Evolutionary conservation across 2,113 vertebrate genomes (phyloP).

Genomic region (Myiopsitta monachus): DNA sequence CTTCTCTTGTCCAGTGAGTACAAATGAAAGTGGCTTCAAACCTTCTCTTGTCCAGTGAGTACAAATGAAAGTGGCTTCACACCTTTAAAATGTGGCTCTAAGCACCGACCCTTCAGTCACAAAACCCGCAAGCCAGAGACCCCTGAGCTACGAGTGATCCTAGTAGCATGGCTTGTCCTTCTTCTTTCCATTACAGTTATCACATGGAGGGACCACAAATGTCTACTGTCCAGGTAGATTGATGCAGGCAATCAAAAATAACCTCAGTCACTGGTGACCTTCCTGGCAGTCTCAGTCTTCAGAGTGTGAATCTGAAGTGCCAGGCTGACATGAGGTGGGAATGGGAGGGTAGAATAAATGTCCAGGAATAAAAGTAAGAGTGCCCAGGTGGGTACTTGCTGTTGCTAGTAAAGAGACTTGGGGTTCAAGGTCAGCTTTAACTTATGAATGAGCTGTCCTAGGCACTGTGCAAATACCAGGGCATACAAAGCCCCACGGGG

Average conservation of each 20-base stretch:
- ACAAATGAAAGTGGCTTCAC: neutral
- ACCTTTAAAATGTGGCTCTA: neutral
- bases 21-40: neutral
- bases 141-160: neutral
- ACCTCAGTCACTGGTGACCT: neutral
- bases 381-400: neutral
- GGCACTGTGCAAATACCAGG: neutral
- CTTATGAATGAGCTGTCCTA: neutral
- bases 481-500: neutral
- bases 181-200: neutral
- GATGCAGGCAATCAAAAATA: neutral
- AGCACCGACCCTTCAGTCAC: neutral
- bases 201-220: neutral
- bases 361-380: neutral
- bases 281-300: neutral
- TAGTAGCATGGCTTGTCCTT: neutral
- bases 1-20: neutral
- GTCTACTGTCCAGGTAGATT: neutral
- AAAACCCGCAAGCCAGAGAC: neutral
- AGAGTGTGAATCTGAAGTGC: neutral
- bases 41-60: neutral
- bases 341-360: neutral
- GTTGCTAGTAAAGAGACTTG: neutral
- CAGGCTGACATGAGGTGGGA: neutral
- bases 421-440: conserved; percentile 26